phyloP scores from a whole-genome alignment of 64 coral and sea anemone species.

The Dendronephthya gigantea region DNA sequence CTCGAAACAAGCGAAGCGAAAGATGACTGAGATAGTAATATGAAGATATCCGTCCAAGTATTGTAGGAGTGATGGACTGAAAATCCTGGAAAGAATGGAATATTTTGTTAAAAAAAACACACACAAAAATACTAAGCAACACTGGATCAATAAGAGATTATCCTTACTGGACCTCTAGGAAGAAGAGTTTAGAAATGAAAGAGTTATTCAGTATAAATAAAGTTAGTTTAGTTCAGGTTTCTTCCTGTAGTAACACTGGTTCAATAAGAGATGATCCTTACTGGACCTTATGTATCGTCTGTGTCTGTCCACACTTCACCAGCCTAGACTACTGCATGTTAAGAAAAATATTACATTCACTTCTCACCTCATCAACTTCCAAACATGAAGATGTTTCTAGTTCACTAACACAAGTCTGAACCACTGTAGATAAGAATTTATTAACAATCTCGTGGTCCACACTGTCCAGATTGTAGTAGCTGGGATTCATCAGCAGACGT shows the following conservation, averaged over 20 bases:
- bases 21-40: constrained; percentile 94
- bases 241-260: too few relatives aligned
- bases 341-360: background rate
- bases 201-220: too few relatives aligned
- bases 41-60: constrained; percentile 68
- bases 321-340: too few relatives aligned
- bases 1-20: constrained; percentile 80
- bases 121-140: background rate
- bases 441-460: constrained; percentile 55
- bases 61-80: constrained; percentile 51
- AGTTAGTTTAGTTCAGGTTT: too few relatives aligned
- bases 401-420: constrained; percentile 53
- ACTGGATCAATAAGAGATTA: too few relatives aligned
- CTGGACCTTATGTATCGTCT: too few relatives aligned
- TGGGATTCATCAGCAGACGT: constrained; percentile 83
- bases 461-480: constrained; percentile 72
- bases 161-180: too few relatives aligned
- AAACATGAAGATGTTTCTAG: constrained; percentile 57
- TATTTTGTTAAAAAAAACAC: background rate
- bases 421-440: constrained; percentile 54
- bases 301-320: too few relatives aligned
- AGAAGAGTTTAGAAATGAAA: too few relatives aligned
- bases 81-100: constrained; percentile 56
- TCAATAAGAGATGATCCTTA: too few relatives aligned
- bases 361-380: constrained; percentile 55